Percentiles rank a stretch among this genome's conserved stretches.
phyloP scores from a whole-genome alignment of 2,113 vertebrate genomes.

The Malurus cyaneus region DNA sequence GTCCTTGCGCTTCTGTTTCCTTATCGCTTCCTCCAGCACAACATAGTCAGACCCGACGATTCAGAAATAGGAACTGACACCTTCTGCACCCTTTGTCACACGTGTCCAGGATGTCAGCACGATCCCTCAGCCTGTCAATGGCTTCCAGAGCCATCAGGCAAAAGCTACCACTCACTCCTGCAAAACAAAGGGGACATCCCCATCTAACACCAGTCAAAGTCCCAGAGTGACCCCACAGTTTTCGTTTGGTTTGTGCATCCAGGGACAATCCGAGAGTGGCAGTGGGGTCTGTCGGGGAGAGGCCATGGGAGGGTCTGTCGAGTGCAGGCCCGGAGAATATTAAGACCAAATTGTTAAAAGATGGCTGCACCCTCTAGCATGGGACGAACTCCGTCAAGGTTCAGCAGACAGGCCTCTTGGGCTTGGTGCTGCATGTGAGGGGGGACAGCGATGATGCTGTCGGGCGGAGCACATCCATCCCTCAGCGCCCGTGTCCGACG shows the following conservation, averaged over 20 bases:
- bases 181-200: background rate
- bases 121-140: accelerated
- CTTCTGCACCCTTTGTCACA: background rate
- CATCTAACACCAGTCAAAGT: background rate
- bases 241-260: background rate
- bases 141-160: background rate
- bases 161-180: background rate
- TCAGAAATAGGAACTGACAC: background rate
- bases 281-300: background rate
- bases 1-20: background rate
- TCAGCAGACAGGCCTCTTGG: accelerated
- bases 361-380: accelerated
- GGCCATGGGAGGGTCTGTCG: accelerated
- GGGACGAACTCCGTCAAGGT: accelerated
- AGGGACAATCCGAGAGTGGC: accelerated
- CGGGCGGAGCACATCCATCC: accelerated
- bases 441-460: accelerated
- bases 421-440: background rate
- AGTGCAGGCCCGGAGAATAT: background rate
- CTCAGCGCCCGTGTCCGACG: accelerated
- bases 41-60: background rate
- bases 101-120: accelerated
- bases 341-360: background rate
- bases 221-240: background rate
- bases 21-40: background rate